Percentiles rank a stretch among this genome's conserved stretches.
These are phyloP conservation scores for Melipona bicolor DNA, from an alignment of 2,888 invertebrate genomes.

Conservation along the genomic window DNA sequence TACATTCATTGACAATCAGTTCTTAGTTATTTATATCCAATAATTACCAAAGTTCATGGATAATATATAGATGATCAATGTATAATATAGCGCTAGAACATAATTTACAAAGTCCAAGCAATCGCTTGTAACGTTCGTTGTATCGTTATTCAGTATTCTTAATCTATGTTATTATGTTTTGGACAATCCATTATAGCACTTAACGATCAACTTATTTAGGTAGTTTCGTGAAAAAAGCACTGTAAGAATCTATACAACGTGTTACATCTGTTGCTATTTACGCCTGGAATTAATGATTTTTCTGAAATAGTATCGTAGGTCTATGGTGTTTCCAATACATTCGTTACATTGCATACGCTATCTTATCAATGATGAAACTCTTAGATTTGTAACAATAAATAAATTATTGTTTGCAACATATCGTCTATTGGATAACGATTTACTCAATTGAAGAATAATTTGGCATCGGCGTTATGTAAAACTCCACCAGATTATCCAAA, in stretches of 20 bases:
- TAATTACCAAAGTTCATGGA: conserved; percentile 68
- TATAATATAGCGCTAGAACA: conserved; percentile 67
- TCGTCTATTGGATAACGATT: conserved; percentile 40
- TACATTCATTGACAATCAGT: conserved; percentile 73
- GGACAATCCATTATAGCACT: conserved; percentile 58
- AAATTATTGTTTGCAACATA: conserved; percentile 73
- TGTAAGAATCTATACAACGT: conserved; percentile 52
- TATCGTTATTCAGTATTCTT: conserved; percentile 65
- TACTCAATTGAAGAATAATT: conserved; percentile 73
- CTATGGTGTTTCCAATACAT: conserved; percentile 54
- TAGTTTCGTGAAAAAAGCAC: conserved; percentile 49
- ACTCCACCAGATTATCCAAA: conserved; percentile 82
- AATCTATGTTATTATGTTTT: conserved; percentile 62
- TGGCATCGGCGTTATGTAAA: conserved; percentile 80
- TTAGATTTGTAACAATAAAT: conserved; percentile 67
- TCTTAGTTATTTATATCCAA: conserved; percentile 64
- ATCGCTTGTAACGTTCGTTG: conserved; percentile 67
- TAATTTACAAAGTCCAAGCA: conserved; percentile 67
- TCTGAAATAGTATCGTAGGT: conserved; percentile 36
- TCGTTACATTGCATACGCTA: conserved; percentile 58
- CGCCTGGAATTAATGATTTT: conserved; percentile 44
- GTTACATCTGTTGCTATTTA: conserved; percentile 43
- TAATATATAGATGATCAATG: conserved; percentile 63
- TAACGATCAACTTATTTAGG: conserved; percentile 50
- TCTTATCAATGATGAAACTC: conserved; percentile 51